These are phyloP conservation scores for Dorcus parallelipipedus DNA, from an alignment of 2,888 invertebrate genomes.

Conservation along the genomic window DNA sequence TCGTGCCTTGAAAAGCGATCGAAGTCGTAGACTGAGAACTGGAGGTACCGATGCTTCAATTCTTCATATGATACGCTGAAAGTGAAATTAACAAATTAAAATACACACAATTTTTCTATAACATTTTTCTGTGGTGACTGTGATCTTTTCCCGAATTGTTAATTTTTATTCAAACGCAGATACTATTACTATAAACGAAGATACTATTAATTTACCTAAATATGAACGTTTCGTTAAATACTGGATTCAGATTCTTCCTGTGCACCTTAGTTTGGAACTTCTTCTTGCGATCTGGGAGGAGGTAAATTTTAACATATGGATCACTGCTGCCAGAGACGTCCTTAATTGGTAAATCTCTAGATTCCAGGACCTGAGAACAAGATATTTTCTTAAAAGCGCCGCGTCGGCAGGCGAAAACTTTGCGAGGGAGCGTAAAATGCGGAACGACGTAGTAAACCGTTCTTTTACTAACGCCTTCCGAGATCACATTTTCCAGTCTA, in stretches of 20 bases:
- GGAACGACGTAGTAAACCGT: too few relatives aligned
- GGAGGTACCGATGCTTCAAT: constrained; percentile 69
- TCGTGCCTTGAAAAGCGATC: constrained; percentile 86
- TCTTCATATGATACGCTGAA: constrained; percentile 72
- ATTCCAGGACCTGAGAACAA: constrained; percentile 61
- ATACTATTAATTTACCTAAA: constrained; percentile 66
- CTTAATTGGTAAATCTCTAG: constrained; percentile 76
- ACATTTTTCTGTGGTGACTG: too few relatives aligned
- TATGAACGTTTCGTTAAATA: constrained; percentile 80
- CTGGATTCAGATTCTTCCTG: constrained; percentile 74
- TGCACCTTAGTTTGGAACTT: constrained; percentile 85
- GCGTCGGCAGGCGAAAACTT: too few relatives aligned
- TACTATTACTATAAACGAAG: too few relatives aligned
- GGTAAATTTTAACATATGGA: constrained; percentile 82
- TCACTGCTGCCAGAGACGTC: constrained; percentile 83
- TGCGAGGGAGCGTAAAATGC: too few relatives aligned
- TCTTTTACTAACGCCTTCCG: too few relatives aligned
- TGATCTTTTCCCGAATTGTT: too few relatives aligned
- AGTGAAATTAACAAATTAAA: constrained; percentile 11
- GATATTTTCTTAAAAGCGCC: constrained; percentile 3
- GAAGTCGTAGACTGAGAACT: constrained; percentile 86
- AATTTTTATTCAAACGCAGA: too few relatives aligned
- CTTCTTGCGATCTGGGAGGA: constrained; percentile 80
- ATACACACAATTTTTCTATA: too few relatives aligned
- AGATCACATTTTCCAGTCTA: too few relatives aligned